Evolutionary conservation across 1,140 invertebrate genomes (phyloP).

Genomic region (Drosophila micromelanica): DNA sequence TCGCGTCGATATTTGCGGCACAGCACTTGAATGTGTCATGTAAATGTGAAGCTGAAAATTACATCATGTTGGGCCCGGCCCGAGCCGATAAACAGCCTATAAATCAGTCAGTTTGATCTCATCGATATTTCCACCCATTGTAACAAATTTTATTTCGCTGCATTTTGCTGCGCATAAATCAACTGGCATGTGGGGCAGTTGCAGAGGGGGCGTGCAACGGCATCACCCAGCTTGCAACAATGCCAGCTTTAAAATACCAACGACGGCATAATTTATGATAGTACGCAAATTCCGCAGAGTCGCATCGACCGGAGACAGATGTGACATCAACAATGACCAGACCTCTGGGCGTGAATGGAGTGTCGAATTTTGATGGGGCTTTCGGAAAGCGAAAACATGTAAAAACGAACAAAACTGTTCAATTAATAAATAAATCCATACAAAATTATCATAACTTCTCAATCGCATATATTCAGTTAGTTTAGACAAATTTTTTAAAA

Average conservation of each 20-base stretch:
- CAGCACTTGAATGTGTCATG: conserved; percentile 40
- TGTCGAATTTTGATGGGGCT: conserved; percentile 9
- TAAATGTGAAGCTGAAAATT: conserved; percentile 55
- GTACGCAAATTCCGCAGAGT: conserved; percentile 36
- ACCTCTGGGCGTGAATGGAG: conserved; percentile 15
- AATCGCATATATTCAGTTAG: background rate
- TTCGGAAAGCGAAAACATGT: background rate
- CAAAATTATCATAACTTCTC: background rate
- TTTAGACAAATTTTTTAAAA: no score
- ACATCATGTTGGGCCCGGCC: conserved; percentile 40
- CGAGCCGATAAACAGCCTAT: conserved; percentile 66
- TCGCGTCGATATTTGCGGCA: background rate
- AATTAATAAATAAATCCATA: background rate
- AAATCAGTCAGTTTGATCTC: conserved; percentile 75
- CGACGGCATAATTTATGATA: conserved; percentile 69
- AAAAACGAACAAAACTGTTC: background rate
- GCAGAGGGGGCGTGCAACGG: conserved; percentile 13
- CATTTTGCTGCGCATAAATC: conserved; percentile 69
- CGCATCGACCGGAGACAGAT: conserved; percentile 64
- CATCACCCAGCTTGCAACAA: conserved; percentile 48
- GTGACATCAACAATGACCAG: conserved; percentile 65
- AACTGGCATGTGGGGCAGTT: conserved; percentile 28
- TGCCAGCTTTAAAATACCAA: conserved; percentile 68
- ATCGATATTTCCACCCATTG: conserved; percentile 69
- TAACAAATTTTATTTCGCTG: conserved; percentile 70